These are phyloP conservation scores for Andrena hattorfiana DNA, from an alignment of 2,888 invertebrate species.

Conservation along the genomic window DNA sequence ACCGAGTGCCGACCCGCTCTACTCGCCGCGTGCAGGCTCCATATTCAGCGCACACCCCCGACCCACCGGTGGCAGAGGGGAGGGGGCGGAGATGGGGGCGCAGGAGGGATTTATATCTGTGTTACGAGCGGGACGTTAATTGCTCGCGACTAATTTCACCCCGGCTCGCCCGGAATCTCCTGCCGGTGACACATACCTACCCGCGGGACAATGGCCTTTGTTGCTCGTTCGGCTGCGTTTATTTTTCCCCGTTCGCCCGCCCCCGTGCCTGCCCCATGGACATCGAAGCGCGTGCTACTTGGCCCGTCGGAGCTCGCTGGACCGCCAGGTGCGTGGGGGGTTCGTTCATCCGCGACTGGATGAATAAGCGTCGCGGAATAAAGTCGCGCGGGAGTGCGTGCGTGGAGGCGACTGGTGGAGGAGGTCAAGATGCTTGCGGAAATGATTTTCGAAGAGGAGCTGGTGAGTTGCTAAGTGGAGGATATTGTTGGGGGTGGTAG, in stretches of 20 bases:
- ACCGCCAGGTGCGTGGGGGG: no score
- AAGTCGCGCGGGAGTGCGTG: no score
- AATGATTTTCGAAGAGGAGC: no score
- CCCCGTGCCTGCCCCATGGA: not conserved
- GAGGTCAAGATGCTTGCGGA: no score
- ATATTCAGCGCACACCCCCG: not conserved
- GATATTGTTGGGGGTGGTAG: no score
- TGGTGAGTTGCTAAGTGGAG: no score
- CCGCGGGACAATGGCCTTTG: constrained; percentile 47
- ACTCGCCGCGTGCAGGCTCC: not conserved
- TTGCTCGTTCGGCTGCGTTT: constrained; percentile 36
- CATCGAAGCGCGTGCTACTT: not conserved
- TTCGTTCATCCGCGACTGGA: no score
- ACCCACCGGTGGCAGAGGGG: not conserved
- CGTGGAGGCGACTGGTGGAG: no score
- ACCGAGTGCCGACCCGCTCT: constrained; percentile 29
- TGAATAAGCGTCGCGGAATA: no score
- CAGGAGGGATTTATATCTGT: constrained; percentile 53
- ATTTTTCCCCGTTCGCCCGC: not conserved
- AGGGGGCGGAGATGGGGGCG: not conserved
- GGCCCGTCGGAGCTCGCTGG: not conserved
- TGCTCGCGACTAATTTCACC: constrained; percentile 61
- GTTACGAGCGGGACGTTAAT: constrained; percentile 53
- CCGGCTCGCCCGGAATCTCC: constrained; percentile 44
- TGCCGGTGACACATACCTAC: constrained; percentile 45